Percentiles rank a stretch among this genome's conserved stretches.
These are phyloP conservation scores for Sebastes goodei DNA, from an alignment of 2,797 vertebrate species.

Conservation along the genomic window DNA sequence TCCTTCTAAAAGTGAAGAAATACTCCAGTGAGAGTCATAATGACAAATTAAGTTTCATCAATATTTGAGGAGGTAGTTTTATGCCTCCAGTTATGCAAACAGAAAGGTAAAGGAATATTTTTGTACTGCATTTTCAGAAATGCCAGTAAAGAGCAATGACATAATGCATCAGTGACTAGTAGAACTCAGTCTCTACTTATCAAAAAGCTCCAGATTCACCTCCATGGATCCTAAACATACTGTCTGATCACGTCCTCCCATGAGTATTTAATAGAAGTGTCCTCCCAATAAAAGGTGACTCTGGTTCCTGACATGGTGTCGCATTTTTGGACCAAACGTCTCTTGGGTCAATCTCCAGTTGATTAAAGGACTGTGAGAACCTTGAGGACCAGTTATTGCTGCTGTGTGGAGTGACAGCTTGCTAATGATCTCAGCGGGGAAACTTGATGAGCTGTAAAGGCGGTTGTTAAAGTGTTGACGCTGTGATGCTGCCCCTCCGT, in stretches of 20 bases:
- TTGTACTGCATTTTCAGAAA: not conserved
- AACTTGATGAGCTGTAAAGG: not conserved
- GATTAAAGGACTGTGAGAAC: constrained; percentile 22
- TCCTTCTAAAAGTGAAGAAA: not conserved
- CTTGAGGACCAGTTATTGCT: constrained; percentile 1
- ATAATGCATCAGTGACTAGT: too few species aligned
- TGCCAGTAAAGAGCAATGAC: not conserved
- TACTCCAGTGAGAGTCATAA: not conserved
- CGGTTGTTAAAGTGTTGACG: not conserved
- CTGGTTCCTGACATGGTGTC: not conserved
- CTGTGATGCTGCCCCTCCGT: not conserved
- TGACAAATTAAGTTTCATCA: not conserved
- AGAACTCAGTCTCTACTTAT: not conserved
- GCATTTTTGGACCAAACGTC: not conserved
- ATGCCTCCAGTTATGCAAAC: not conserved
- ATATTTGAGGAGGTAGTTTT: not conserved
- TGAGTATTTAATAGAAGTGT: not conserved
- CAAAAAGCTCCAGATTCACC: not conserved
- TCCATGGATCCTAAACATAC: not conserved
- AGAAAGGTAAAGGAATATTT: not conserved
- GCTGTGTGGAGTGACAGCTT: constrained; percentile 23
- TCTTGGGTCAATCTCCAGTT: not conserved
- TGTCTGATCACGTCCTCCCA: not conserved
- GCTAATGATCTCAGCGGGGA: constrained; percentile 8
- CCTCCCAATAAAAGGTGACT: not conserved